Evolutionary conservation across 2,888 invertebrate species (phyloP).

Genomic region (Rhagium mordax): DNA sequence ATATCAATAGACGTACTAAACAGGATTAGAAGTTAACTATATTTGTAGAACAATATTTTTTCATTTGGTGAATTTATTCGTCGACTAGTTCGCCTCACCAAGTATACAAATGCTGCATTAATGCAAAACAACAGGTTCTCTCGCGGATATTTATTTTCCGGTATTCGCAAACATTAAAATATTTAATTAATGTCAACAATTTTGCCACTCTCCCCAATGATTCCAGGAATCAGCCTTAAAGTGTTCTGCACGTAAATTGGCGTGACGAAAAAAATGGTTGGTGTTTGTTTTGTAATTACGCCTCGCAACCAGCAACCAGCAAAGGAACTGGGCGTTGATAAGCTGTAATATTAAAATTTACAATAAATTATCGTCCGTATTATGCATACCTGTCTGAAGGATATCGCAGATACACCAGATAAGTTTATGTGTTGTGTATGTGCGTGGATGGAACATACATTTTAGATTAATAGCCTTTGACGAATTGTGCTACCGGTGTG

Average conservation of each 20-base stretch:
- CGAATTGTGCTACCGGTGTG: background rate
- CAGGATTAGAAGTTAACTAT: too few species aligned
- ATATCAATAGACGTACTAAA: too few species aligned
- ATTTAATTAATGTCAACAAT: background rate
- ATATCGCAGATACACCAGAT: background rate
- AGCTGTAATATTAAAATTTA: conserved; percentile 14
- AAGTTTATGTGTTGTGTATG: background rate
- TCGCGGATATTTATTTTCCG: background rate
- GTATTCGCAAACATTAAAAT: background rate
- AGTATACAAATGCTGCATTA: background rate
- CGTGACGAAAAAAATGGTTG: background rate
- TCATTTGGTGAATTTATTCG: background rate
- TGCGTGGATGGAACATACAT: background rate
- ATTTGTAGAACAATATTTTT: background rate
- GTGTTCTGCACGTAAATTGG: background rate
- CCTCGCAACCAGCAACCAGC: background rate
- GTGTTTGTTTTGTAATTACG: background rate
- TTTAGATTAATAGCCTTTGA: background rate
- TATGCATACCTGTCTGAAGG: background rate
- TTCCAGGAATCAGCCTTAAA: background rate
- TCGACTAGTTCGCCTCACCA: background rate
- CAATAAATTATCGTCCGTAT: background rate
- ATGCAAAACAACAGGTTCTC: background rate
- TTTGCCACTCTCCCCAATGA: background rate
- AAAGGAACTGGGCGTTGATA: conserved; percentile 14